A percentile compares a stretch with the other conserved stretches of the same genome.
Conservation (phyloP, 2,797 vertebrate species). For the Megalops cyprinoides region DNA sequence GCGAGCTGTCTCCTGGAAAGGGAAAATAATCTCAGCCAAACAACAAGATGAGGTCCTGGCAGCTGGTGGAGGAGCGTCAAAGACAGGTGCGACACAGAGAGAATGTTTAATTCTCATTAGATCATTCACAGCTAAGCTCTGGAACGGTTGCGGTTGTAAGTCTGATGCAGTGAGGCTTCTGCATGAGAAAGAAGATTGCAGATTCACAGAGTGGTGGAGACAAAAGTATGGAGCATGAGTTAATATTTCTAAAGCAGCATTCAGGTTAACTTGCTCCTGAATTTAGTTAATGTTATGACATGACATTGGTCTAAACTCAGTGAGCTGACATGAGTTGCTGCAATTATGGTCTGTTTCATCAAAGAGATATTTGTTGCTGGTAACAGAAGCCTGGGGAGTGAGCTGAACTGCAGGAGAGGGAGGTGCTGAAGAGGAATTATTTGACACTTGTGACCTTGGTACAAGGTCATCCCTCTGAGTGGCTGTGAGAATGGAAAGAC, state of each 20-base stretch:
- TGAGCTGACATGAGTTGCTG: not conserved
- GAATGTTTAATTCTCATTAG: not conserved
- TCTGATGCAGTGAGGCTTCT: not conserved
- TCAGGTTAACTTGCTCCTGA: not conserved
- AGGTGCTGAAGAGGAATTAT: not conserved
- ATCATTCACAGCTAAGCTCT: not conserved
- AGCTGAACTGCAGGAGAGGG: not conserved
- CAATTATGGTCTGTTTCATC: not conserved
- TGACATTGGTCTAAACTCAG: too few species aligned
- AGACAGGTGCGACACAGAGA: not conserved
- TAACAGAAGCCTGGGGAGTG: not conserved
- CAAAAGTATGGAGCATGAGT: not conserved
- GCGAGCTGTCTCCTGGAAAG: not conserved
- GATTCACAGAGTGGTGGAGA: too few species aligned
- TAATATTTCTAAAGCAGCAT: too few species aligned
- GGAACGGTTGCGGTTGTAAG: not conserved
- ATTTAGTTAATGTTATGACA: too few species aligned
- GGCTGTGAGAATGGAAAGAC: slow-evolving; percentile 10
- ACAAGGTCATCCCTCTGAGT: slow-evolving; percentile 9
- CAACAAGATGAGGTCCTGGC: not conserved
- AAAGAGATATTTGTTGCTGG: not conserved
- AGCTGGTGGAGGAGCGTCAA: not conserved
- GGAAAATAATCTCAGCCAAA: not conserved
- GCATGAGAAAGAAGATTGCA: not conserved
- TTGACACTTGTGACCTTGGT: slow-evolving; percentile 18